Evolutionary conservation across 2,888 invertebrate species (phyloP).

Genomic region (Smittia sp.): DNA sequence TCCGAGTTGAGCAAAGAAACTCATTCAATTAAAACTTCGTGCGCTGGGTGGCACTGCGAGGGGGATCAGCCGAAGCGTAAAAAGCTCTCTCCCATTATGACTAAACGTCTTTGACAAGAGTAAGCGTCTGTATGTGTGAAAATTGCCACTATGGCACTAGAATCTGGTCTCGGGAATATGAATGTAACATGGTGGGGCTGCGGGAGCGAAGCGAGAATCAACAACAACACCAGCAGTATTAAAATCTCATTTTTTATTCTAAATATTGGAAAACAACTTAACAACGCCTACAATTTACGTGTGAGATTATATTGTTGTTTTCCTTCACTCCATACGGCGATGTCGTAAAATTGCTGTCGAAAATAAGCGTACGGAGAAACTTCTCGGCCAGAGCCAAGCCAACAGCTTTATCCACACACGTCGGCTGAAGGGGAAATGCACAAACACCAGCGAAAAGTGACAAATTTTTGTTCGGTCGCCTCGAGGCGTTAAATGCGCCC

Average conservation of each 20-base stretch:
- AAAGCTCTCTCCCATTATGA: conserved; percentile 18
- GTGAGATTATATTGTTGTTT: conserved; percentile 33
- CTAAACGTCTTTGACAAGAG: conserved; percentile 33
- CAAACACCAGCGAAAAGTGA: not conserved
- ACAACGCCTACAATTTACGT: conserved; percentile 39
- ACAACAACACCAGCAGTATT: conserved; percentile 5
- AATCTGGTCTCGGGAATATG: conserved; percentile 19
- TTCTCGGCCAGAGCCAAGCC: not conserved
- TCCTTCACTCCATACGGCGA: not conserved
- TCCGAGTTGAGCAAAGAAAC: not conserved
- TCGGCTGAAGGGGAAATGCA: conserved; percentile 17
- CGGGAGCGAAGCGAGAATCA: not conserved
- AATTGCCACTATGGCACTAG: conserved; percentile 36
- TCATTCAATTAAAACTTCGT: not conserved
- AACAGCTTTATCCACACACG: not conserved
- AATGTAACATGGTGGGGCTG: conserved; percentile 34
- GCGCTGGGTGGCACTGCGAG: not conserved
- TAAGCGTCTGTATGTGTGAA: conserved; percentile 38
- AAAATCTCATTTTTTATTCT: conserved; percentile 21
- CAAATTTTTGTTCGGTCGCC: not conserved
- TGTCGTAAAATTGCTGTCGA: conserved; percentile 16
- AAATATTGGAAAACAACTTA: conserved; percentile 36
- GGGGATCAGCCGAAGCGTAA: not conserved
- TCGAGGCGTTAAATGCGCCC: not conserved
- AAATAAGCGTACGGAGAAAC: not conserved